Conservation (phyloP, 2,888 invertebrate genomes). For the Acanthoscelides obtectus region DNA sequence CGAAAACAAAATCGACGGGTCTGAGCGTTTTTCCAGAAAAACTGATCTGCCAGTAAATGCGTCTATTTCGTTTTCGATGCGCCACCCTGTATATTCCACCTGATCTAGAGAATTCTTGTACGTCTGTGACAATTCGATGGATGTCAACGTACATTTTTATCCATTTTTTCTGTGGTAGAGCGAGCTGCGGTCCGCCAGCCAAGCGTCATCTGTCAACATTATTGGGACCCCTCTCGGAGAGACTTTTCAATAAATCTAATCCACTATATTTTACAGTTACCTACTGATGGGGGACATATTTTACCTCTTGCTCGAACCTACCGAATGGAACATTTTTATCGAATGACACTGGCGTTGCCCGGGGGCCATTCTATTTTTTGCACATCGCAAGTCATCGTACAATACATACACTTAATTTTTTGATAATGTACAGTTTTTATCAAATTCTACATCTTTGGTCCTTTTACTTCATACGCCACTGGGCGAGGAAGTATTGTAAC, state of each 20-base stretch:
- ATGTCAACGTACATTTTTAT: neutral
- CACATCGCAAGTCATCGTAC: too few relatives aligned
- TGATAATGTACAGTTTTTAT: too few relatives aligned
- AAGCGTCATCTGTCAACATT: slow-evolving; percentile 35
- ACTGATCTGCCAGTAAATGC: too few relatives aligned
- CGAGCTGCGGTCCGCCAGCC: slow-evolving; percentile 8
- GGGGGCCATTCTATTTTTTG: neutral
- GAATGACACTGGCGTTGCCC: neutral
- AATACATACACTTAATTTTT: too few relatives aligned
- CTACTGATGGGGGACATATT: slow-evolving; percentile 28
- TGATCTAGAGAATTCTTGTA: neutral
- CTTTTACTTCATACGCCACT: too few relatives aligned
- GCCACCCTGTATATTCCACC: too few relatives aligned
- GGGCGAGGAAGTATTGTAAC: too few relatives aligned
- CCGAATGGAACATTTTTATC: neutral
- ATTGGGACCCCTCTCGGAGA: slow-evolving; percentile 26
- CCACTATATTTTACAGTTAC: slow-evolving; percentile 33
- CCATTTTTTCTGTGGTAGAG: neutral
- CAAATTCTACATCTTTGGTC: too few relatives aligned
- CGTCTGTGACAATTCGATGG: neutral
- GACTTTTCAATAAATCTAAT: slow-evolving; percentile 35
- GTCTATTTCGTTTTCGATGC: too few relatives aligned
- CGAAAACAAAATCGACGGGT: too few relatives aligned
- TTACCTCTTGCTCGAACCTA: slow-evolving; percentile 19
- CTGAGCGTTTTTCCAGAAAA: too few relatives aligned